Percentiles rank a stretch among this genome's conserved stretches.
Evolutionary conservation across 2,797 vertebrate species (phyloP).

Genomic region (Liparis tanakae): DNA sequence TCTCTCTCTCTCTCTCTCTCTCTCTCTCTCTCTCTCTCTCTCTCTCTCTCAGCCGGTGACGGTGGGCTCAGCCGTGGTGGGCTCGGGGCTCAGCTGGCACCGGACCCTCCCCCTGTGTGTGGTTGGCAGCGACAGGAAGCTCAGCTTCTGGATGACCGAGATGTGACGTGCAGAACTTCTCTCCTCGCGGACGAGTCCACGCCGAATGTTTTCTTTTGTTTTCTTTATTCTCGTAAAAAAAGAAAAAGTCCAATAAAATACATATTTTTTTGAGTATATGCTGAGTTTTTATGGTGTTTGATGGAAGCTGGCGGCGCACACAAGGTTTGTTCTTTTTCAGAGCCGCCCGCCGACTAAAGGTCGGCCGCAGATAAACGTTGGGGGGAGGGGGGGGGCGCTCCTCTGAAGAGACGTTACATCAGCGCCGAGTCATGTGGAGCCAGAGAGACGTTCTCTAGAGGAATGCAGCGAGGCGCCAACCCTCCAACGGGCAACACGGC

Average conservation of each 20-base stretch:
- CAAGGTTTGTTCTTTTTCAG: constrained; percentile 44
- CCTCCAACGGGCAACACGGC: constrained; percentile 44
- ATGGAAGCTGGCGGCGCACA: constrained; percentile 20
- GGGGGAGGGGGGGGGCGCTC: constrained; percentile 1
- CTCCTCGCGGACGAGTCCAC: constrained; percentile 7
- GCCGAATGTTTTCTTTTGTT: constrained; percentile 25
- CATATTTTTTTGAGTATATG: constrained; percentile 67
- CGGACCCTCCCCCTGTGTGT: constrained; percentile 92
- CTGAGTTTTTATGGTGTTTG: constrained; percentile 38
- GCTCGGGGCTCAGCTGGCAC: constrained; percentile 96
- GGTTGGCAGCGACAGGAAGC: constrained; percentile 92
- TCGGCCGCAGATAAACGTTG: constrained; percentile 46
- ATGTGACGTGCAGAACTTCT: constrained; percentile 78
- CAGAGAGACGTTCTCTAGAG: constrained; percentile 67
- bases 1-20: too few species aligned
- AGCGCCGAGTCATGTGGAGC: constrained; percentile 64
- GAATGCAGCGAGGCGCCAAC: constrained; percentile 57
- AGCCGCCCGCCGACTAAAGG: constrained; percentile 47
- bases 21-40: too few species aligned
- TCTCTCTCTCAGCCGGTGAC: constrained; percentile 85
- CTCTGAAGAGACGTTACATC: constrained; percentile 61
- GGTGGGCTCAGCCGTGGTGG: constrained; percentile 87
- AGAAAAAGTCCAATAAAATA: constrained; percentile 71
- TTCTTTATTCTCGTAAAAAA: constrained; percentile 35
- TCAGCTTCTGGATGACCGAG: constrained; percentile 97